phyloP scores from a whole-genome alignment of 1,140 invertebrate species.

The Nilaparvata lugens region DNA sequence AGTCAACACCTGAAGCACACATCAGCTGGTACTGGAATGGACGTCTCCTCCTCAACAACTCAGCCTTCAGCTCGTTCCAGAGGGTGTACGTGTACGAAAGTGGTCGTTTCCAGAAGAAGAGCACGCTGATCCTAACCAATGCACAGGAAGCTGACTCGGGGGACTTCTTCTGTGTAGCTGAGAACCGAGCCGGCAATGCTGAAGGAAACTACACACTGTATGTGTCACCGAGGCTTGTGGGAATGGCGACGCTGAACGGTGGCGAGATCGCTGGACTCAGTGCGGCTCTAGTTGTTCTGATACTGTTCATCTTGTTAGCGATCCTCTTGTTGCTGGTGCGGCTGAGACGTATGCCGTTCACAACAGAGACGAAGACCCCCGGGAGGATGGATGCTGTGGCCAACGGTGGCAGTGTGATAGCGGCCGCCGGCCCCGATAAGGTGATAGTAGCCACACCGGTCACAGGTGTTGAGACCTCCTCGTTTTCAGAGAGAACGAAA shows the following conservation, averaged over 20 bases:
- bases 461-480: constrained; percentile 16
- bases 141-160: constrained; percentile 79
- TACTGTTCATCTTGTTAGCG: constrained; percentile 63
- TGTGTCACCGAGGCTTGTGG: constrained; percentile 62
- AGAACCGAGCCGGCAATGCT: constrained; percentile 85
- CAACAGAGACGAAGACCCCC: constrained; percentile 64
- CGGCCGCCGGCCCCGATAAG: not conserved
- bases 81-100: constrained; percentile 70
- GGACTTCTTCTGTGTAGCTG: constrained; percentile 83
- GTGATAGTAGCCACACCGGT: constrained; percentile 12
- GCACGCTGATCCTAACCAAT: constrained; percentile 72
- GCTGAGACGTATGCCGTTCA: constrained; percentile 54
- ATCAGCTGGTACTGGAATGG: constrained; percentile 86
- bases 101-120: constrained; percentile 57
- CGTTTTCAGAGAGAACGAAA: constrained; percentile 20
- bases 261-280: constrained; percentile 78
- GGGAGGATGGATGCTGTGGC: constrained; percentile 46
- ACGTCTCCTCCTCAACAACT: constrained; percentile 65
- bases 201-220: constrained; percentile 84
- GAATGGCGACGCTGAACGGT: constrained; percentile 67
- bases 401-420: constrained; percentile 10
- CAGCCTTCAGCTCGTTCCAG: constrained; percentile 68
- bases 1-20: constrained; percentile 67
- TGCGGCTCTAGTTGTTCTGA: constrained; percentile 66
- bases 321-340: constrained; percentile 62